Conservation (phyloP, 2,113 vertebrate genomes). For the Indicator indicator region DNA sequence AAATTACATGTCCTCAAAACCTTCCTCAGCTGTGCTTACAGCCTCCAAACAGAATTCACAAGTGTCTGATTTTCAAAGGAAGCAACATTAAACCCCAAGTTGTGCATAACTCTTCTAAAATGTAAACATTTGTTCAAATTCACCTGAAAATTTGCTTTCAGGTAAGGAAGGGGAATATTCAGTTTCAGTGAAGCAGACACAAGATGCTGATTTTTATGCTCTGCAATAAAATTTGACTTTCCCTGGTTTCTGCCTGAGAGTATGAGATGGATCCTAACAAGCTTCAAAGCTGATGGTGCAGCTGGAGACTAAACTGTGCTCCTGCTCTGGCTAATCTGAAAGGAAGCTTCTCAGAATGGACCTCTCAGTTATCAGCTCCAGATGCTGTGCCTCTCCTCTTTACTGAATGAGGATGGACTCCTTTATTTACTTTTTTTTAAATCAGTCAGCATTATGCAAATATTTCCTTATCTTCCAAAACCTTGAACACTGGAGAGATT, state of each 20-base stretch:
- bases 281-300: accelerated
- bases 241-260: background rate
- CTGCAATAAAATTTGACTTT: background rate
- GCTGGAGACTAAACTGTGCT: background rate
- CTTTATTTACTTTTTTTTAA: background rate
- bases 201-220: background rate
- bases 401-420: background rate
- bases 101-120: background rate
- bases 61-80: background rate
- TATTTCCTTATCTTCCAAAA: background rate
- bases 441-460: background rate
- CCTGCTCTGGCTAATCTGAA: background rate
- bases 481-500: background rate
- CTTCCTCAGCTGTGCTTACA: background rate
- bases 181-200: background rate
- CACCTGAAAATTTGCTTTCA: background rate
- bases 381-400: background rate
- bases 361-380: background rate
- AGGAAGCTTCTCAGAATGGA: background rate
- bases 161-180: background rate
- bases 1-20: background rate
- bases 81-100: background rate
- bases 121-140: background rate
- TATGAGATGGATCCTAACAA: background rate
- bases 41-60: background rate